Percentiles rank a stretch among this genome's conserved stretches.
These are phyloP conservation scores for Lacanobia oleracea DNA, from an alignment of 2,888 invertebrate species.

Conservation along the genomic window DNA sequence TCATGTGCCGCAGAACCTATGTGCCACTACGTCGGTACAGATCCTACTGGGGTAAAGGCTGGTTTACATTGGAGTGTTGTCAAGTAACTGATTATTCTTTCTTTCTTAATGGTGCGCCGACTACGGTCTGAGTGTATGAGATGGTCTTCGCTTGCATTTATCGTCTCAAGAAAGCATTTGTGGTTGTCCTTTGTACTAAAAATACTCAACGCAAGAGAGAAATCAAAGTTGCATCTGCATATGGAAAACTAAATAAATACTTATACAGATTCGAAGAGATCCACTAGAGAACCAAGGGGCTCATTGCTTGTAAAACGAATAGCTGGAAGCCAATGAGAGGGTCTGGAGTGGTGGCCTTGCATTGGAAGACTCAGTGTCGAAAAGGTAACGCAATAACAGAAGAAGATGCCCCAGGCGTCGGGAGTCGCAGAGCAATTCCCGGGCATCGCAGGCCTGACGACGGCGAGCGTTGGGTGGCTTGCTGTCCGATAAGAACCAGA, in stretches of 20 bases:
- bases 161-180: not conserved
- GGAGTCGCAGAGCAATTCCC: too few species aligned
- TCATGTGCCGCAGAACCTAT: slow-evolving; percentile 52
- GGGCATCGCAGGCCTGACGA: too few species aligned
- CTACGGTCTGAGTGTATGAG: not conserved
- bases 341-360: too few species aligned
- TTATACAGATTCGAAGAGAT: not conserved
- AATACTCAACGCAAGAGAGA: not conserved
- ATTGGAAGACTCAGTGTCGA: too few species aligned
- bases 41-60: slow-evolving; percentile 23
- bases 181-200: not conserved
- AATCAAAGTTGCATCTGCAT: too few species aligned
- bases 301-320: too few species aligned
- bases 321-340: too few species aligned
- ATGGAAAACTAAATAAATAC: not conserved
- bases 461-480: too few species aligned
- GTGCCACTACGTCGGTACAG: slow-evolving; percentile 39
- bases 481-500: too few species aligned
- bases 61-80: not conserved
- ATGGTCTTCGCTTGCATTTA: not conserved
- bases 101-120: not conserved
- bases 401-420: too few species aligned
- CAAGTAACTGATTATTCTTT: not conserved
- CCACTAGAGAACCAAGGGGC: too few species aligned
- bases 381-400: too few species aligned